Conservation (phyloP, 2,888 invertebrate species). For the Vanessa cardui region DNA sequence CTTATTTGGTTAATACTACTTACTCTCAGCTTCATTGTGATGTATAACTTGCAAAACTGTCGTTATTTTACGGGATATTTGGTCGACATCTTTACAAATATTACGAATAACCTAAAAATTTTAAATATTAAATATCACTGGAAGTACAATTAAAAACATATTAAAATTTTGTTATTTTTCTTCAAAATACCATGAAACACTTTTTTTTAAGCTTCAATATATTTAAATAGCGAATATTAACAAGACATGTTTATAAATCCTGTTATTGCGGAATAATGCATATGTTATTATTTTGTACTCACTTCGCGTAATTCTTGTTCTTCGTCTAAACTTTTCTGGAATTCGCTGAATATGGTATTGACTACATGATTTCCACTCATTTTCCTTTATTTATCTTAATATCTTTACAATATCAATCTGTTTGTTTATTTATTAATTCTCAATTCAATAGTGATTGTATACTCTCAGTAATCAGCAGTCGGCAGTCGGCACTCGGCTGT, state of each 20-base stretch:
- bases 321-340: slow-evolving; percentile 88
- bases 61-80: slow-evolving; percentile 89
- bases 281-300: slow-evolving; percentile 36
- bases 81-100: slow-evolving; percentile 89
- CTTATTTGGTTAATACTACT: slow-evolving; percentile 52
- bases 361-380: slow-evolving; percentile 70
- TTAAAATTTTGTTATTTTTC: background rate
- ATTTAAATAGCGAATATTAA: background rate
- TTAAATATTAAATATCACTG: background rate
- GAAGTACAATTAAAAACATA: background rate
- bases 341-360: slow-evolving; percentile 86
- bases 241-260: background rate
- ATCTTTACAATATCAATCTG: slow-evolving; percentile 2
- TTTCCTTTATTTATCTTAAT: slow-evolving; percentile 31
- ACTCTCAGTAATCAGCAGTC: too few relatives aligned
- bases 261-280: background rate
- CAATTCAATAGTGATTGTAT: too few relatives aligned
- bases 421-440: slow-evolving; percentile 17
- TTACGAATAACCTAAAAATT: slow-evolving; percentile 84
- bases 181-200: background rate
- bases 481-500: background rate
- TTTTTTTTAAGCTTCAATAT: background rate
- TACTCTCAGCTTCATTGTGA: slow-evolving; percentile 87
- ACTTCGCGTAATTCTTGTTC: slow-evolving; percentile 94
- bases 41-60: slow-evolving; percentile 92